Percentiles rank a stretch among this genome's conserved stretches.
phyloP scores from a whole-genome alignment of 2,888 invertebrate genomes.

The Cerastoderma edule region DNA sequence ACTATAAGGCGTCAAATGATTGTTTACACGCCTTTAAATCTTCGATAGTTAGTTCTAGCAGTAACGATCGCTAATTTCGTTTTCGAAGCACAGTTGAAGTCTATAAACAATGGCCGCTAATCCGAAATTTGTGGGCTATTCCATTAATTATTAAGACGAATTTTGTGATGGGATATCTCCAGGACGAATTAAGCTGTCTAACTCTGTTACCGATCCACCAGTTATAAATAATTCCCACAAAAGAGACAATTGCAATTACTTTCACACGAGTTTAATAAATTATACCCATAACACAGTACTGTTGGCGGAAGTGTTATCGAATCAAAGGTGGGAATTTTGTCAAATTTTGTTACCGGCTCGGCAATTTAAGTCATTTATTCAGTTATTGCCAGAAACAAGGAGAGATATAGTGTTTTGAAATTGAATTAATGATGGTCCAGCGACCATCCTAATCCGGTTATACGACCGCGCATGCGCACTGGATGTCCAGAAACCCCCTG shows the following conservation, averaged over 20 bases:
- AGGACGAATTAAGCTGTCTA: constrained; percentile 72
- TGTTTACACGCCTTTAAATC: constrained; percentile 59
- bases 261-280: constrained; percentile 73
- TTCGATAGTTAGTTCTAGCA: constrained; percentile 43
- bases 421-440: constrained; percentile 73
- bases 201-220: constrained; percentile 66
- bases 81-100: constrained; percentile 44
- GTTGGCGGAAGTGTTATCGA: constrained; percentile 70
- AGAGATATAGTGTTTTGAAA: constrained; percentile 74
- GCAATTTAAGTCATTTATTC: constrained; percentile 74
- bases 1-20: constrained; percentile 49
- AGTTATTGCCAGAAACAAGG: constrained; percentile 66
- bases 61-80: constrained; percentile 53
- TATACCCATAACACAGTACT: constrained; percentile 70
- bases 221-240: constrained; percentile 76
- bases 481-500: constrained; percentile 63
- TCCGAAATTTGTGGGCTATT: constrained; percentile 45
- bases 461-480: constrained; percentile 64
- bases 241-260: constrained; percentile 78
- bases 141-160: constrained; percentile 73
- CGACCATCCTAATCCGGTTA: constrained; percentile 69
- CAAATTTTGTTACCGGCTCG: constrained; percentile 72
- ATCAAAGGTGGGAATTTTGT: constrained; percentile 73
- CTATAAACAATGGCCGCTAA: constrained; percentile 52
- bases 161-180: constrained; percentile 70